Evolutionary conservation across 2,888 invertebrate species (phyloP), one percentile per base, ranked within the genome.

Genomic region (Sepioteuthis lessoniana): DNA sequence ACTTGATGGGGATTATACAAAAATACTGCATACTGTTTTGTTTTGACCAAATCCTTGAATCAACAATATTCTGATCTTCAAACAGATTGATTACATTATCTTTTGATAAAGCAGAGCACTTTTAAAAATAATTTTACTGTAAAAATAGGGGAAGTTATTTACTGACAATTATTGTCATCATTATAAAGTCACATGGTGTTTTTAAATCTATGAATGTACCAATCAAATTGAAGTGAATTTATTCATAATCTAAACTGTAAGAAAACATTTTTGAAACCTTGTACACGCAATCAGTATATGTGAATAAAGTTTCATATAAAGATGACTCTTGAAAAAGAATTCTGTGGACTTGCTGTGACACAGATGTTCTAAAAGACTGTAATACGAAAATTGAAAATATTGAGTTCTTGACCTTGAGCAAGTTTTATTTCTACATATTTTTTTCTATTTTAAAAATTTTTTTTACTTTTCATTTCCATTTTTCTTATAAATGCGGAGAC

Each of bases 351-450:
- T 3, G n/a, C 19, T 2, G n/a, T n/a, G 76, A n/a, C 76, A 76
- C 76, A 76, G 76, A 76, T 76, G 76, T 76, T 76, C n/a, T n/a
- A 35, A 76, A 76, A 76, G 76, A 35, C 76, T 35, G n/a, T 76
- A 76, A 76, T 76, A 76, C 16, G 76, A 76, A 76, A 76, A 76
- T 76, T 16, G 13, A 76, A 76, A 35, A 76, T 35, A 76, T 76
- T 76, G 76, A 35, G 76, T 76, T 76, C 76, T n/a, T 76, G n/a
- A 76, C 76, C 76, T 76, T 76, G 76, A 76, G 76, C 76, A 76
- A 76, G 35, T 60, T 31, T 60, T 60, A 25, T 60, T 25, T 25
- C 60, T n/a, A n/a, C n/a, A n/a, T n/a, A 7, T 7, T 42, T 42
- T 42, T 42, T 42, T 42, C 7, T 42, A 42, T 42, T 42, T 42